Conservation (phyloP, 1,140 invertebrate species). For the Subanguina moxae region DNA sequence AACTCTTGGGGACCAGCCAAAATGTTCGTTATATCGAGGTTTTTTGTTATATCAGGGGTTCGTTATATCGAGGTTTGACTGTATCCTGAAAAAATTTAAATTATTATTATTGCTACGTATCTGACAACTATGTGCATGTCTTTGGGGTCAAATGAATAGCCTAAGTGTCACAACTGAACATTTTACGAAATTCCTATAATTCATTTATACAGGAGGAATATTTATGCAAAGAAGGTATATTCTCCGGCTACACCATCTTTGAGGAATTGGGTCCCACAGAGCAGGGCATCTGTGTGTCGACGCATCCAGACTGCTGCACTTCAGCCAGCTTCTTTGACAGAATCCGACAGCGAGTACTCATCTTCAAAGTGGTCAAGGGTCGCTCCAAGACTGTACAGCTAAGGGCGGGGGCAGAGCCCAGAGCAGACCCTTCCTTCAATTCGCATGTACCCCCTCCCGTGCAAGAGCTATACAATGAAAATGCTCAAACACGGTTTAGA, state of each 20-base stretch:
- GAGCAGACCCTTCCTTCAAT: background rate
- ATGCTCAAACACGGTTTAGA: background rate
- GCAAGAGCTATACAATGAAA: background rate
- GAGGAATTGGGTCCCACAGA: background rate
- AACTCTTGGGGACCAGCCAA: too few relatives aligned
- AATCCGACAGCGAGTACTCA: background rate
- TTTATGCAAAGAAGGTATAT: background rate
- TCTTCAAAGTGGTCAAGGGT: conserved; percentile 1
- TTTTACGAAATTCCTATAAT: background rate
- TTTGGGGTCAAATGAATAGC: too few relatives aligned
- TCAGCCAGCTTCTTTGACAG: conserved; percentile 1
- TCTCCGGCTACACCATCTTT: conserved; percentile 2
- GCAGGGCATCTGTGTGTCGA: background rate
- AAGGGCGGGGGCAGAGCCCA: background rate
- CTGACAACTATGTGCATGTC: too few relatives aligned
- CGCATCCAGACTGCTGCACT: conserved; percentile 3
- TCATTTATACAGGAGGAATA: background rate
- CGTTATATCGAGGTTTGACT: too few relatives aligned
- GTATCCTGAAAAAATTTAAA: too few relatives aligned
- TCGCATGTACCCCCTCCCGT: background rate
- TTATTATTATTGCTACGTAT: too few relatives aligned
- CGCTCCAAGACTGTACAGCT: background rate
- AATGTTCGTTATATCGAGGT: too few relatives aligned
- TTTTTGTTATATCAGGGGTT: too few relatives aligned
- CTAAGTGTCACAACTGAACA: too few relatives aligned